A percentile compares a stretch with the other conserved stretches of the same genome.
These are phyloP conservation scores for Heterodera filipjevi DNA, from an alignment of 2,888 invertebrate genomes.

Conservation along the genomic window DNA sequence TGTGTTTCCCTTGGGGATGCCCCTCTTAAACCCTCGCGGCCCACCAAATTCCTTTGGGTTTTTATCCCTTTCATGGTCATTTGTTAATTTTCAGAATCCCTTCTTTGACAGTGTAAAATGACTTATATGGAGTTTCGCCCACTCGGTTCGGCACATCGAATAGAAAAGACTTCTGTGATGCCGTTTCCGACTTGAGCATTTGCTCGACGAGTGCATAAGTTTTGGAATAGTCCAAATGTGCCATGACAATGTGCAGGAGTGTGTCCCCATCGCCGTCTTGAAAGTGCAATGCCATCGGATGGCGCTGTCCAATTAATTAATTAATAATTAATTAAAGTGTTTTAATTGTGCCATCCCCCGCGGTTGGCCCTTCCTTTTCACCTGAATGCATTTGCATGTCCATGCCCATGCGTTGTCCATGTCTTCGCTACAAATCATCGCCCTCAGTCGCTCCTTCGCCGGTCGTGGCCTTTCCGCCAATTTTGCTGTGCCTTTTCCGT, in stretches of 20 bases:
- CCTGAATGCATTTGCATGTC: constrained; percentile 58
- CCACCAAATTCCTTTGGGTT: no score
- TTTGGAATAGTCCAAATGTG: constrained; percentile 61
- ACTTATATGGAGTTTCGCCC: constrained; percentile 58
- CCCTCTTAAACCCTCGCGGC: background rate
- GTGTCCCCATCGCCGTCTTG: constrained; percentile 64
- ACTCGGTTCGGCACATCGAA: constrained; percentile 61
- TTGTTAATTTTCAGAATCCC: constrained; percentile 42
- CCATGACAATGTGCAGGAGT: constrained; percentile 63
- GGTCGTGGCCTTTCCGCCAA: constrained; percentile 26
- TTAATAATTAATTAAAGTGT: background rate
- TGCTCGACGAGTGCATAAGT: constrained; percentile 64
- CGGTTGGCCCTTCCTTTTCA: constrained; percentile 25
- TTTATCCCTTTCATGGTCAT: no score
- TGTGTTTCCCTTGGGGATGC: constrained; percentile 44
- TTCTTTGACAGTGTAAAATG: constrained; percentile 49
- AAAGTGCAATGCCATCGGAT: constrained; percentile 48
- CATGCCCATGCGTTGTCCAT: constrained; percentile 63
- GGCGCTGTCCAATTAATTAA: background rate
- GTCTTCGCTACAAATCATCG: constrained; percentile 53
- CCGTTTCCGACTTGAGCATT: constrained; percentile 54
- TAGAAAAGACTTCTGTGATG: constrained; percentile 39
- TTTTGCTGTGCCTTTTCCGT: constrained; percentile 23
- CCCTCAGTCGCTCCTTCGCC: constrained; percentile 57
- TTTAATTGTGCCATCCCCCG: background rate